Percentiles rank a stretch among this genome's conserved stretches.
These are phyloP conservation scores for Craniophora ligustri DNA, from an alignment of 2,888 invertebrate species.

Conservation along the genomic window DNA sequence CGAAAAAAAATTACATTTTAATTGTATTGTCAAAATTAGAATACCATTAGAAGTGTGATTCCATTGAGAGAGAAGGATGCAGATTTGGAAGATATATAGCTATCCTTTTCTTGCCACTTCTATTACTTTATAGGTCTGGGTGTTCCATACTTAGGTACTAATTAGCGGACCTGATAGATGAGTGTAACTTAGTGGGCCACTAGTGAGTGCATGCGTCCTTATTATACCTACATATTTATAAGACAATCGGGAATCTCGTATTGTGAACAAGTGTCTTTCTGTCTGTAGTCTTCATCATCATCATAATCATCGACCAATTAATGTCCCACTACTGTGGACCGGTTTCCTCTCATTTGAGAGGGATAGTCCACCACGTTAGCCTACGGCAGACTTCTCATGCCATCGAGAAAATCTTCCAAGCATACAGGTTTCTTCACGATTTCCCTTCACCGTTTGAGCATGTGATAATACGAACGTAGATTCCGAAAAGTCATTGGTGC, in stretches of 20 bases:
- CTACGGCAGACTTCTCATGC: too few species aligned
- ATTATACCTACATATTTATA: constrained; percentile 38
- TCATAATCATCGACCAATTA: not conserved
- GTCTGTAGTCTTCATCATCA: not conserved
- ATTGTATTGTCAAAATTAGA: constrained; percentile 21
- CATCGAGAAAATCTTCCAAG: too few species aligned
- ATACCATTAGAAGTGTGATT: not conserved
- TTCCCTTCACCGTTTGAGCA: too few species aligned
- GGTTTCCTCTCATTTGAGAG: too few species aligned
- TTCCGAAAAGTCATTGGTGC: too few species aligned
- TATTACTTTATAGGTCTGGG: not conserved
- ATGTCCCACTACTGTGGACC: too few species aligned
- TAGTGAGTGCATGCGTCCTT: constrained; percentile 52
- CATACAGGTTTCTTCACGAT: too few species aligned
- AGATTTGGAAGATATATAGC: too few species aligned
- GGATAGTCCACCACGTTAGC: too few species aligned
- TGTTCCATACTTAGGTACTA: constrained; percentile 38
- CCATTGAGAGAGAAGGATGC: not conserved
- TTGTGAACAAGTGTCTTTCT: constrained; percentile 14
- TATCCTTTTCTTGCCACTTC: not conserved
- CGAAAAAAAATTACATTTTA: constrained; percentile 2
- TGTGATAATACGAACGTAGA: too few species aligned
- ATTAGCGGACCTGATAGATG: constrained; percentile 49
- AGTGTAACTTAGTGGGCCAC: constrained; percentile 44
- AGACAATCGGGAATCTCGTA: constrained; percentile 29